These are phyloP conservation scores for Idaea straminata DNA, from an alignment of 2,888 invertebrate genomes.

Conservation along the genomic window DNA sequence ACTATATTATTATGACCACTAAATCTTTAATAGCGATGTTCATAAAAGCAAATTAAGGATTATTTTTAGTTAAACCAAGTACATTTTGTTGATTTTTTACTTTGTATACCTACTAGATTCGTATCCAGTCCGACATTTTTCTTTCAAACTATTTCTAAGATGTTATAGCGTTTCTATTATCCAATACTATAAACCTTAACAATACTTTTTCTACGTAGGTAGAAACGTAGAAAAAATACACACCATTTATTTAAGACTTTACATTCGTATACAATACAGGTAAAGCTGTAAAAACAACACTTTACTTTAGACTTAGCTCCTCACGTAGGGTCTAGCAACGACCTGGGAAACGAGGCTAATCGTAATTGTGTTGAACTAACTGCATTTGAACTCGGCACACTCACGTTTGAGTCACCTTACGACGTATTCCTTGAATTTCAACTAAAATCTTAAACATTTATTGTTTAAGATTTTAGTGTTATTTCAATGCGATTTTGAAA, in stretches of 20 bases:
- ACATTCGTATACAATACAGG: not conserved
- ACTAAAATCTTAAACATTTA: too few species aligned
- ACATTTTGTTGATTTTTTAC: not conserved
- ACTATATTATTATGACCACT: too few species aligned
- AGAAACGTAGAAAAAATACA: not conserved
- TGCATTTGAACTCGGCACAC: conserved; percentile 20
- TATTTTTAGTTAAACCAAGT: too few species aligned
- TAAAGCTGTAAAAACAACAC: not conserved
- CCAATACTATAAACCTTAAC: not conserved
- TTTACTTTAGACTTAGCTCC: not conserved
- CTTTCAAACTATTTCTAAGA: too few species aligned
- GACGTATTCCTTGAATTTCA: too few species aligned
- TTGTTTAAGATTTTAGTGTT: too few species aligned
- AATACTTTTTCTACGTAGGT: not conserved
- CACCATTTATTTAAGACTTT: not conserved
- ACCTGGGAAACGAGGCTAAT: conserved; percentile 18
- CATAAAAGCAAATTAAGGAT: too few species aligned
- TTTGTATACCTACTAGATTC: too few species aligned
- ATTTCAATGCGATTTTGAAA: too few species aligned
- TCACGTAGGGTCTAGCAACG: conserved; percentile 15
- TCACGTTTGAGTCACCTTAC: conserved; percentile 19
- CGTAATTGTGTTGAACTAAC: conserved; percentile 27
- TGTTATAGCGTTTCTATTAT: not conserved
- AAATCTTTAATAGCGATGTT: too few species aligned
- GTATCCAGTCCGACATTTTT: too few species aligned